phyloP scores from a whole-genome alignment of 1,140 invertebrate species.

The Oryctes rhinoceros region DNA sequence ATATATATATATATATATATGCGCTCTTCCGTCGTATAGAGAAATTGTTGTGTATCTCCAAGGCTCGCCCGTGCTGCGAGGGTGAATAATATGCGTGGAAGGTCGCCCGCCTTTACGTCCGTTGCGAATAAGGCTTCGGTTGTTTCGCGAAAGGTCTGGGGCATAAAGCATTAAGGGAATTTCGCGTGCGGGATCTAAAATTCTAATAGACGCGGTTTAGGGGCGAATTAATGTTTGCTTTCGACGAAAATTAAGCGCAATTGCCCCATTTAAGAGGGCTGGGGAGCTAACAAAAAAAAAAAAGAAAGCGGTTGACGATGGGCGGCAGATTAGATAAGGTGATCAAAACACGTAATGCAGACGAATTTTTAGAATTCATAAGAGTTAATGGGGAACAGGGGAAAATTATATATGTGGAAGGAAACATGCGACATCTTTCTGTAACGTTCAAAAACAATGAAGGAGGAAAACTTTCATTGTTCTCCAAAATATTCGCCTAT shows the following conservation, averaged over 20 bases:
- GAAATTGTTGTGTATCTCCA: background rate
- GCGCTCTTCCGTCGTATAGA: background rate
- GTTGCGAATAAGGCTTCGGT: background rate
- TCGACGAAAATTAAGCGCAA: slow-evolving; percentile 1
- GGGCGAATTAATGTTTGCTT: slow-evolving; percentile 21
- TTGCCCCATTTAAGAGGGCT: background rate
- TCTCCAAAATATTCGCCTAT: too few relatives aligned
- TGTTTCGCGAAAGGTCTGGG: background rate
- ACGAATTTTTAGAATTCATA: too few relatives aligned
- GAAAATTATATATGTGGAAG: too few relatives aligned
- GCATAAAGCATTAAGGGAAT: slow-evolving; percentile 16
- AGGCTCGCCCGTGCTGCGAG: background rate
- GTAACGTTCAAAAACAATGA: too few relatives aligned
- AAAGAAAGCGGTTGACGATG: background rate
- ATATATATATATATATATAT: background rate
- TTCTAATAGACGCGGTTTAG: slow-evolving; percentile 13
- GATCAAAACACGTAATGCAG: background rate
- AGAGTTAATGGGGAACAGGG: too few relatives aligned
- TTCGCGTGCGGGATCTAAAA: background rate
- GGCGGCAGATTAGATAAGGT: background rate
- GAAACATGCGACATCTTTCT: too few relatives aligned
- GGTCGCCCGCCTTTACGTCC: background rate
- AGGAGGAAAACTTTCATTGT: too few relatives aligned
- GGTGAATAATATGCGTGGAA: background rate
- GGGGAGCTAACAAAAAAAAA: too few relatives aligned